Evolutionary conservation across 2,888 invertebrate species (phyloP).

Genomic region (Perithous albicinctus): DNA sequence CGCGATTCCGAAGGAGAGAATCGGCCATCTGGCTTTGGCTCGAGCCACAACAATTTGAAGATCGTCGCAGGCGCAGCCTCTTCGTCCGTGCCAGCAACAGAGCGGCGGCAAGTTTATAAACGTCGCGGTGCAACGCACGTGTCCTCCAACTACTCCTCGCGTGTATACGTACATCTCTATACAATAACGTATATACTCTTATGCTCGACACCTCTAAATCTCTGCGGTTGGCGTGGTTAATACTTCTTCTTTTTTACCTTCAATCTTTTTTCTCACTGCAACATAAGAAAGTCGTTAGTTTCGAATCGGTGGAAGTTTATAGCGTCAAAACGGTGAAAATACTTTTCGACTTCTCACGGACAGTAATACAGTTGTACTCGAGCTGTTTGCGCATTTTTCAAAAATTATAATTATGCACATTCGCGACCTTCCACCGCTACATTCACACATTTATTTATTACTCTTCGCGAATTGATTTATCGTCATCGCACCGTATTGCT

Average conservation of each 20-base stretch:
- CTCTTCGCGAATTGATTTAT: background rate
- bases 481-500: background rate
- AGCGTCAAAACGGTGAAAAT: background rate
- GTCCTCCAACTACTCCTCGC: slow-evolving; percentile 20
- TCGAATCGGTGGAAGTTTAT: background rate
- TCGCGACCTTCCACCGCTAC: no score
- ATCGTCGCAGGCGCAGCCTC: slow-evolving; percentile 32
- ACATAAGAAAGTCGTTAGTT: slow-evolving; percentile 47
- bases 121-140: slow-evolving; percentile 63
- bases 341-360: no score
- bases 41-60: slow-evolving; percentile 69
- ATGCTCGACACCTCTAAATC: slow-evolving; percentile 52
- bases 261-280: background rate
- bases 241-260: slow-evolving; percentile 29
- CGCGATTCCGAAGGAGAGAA: slow-evolving; percentile 45
- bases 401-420: no score
- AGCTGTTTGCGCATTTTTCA: no score
- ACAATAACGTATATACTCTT: slow-evolving; percentile 7
- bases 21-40: slow-evolving; percentile 70
- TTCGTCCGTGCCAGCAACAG: slow-evolving; percentile 29
- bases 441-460: background rate
- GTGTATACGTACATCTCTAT: background rate
- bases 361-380: no score
- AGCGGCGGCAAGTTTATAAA: slow-evolving; percentile 33
- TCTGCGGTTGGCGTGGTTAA: slow-evolving; percentile 7